A percentile compares a stretch with the other conserved stretches of the same genome.
Conservation (phyloP, 2,888 invertebrate genomes). For the Thelaira solivaga region DNA sequence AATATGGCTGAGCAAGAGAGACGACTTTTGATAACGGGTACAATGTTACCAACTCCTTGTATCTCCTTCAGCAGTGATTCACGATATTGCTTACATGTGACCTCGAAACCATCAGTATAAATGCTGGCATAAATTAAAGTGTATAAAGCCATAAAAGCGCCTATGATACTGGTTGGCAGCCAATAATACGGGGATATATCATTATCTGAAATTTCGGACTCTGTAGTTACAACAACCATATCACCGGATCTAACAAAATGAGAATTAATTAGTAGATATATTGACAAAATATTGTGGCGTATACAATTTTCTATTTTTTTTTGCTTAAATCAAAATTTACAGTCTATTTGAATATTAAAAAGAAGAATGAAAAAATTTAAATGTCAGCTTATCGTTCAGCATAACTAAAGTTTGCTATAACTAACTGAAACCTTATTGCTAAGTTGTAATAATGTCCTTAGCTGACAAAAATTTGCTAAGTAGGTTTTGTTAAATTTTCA, state of each 20-base stretch:
- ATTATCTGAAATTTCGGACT: conserved; percentile 80
- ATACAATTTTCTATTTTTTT: no score
- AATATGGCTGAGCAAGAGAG: conserved; percentile 85
- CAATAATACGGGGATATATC: conserved; percentile 83
- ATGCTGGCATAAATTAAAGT: conserved; percentile 83
- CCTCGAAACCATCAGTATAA: conserved; percentile 84
- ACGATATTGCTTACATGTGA: conserved; percentile 87
- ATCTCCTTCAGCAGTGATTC: conserved; percentile 81
- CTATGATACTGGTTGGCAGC: conserved; percentile 82
- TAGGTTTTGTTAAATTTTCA: no score
- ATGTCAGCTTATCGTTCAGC: no score
- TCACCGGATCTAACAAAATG: conserved; percentile 85
- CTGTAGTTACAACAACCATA: conserved; percentile 81
- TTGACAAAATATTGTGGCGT: background rate
- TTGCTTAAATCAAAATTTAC: no score
- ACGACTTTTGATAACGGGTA: conserved; percentile 78
- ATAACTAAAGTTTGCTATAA: no score
- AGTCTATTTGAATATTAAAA: no score
- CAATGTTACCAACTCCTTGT: conserved; percentile 76
- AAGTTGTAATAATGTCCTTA: no score
- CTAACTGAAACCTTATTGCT: no score
- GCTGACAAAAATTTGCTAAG: no score
- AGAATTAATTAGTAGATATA: no score
- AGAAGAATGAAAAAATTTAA: background rate
- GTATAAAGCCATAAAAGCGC: conserved; percentile 82